Evolutionary conservation across 2,113 vertebrate genomes (phyloP).

Genomic region (Nanger granti): DNA sequence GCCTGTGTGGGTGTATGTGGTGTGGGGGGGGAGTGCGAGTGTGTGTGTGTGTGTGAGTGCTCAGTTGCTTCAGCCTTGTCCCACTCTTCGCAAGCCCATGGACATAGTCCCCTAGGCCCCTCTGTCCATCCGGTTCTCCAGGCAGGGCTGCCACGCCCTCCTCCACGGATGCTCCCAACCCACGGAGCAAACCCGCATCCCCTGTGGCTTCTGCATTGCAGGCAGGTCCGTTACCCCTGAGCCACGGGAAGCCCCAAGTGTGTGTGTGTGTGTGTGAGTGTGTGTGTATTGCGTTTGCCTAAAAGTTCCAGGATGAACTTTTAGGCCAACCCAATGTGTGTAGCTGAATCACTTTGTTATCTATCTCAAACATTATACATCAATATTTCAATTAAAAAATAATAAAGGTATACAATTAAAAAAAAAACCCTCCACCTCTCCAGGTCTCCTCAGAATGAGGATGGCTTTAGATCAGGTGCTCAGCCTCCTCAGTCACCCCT

Average conservation of each 20-base stretch:
- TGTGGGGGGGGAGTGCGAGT: too few relatives aligned
- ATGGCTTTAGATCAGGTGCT: background rate
- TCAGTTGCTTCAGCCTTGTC: background rate
- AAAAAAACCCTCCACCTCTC: background rate
- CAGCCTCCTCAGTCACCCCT: too few relatives aligned
- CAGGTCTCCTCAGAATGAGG: background rate
- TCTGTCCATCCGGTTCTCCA: background rate
- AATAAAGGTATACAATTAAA: background rate
- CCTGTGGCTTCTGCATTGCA: background rate
- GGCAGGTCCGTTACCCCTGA: background rate
- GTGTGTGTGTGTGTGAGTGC: background rate
- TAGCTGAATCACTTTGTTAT: background rate
- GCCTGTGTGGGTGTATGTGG: accelerated
- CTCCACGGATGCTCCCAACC: background rate
- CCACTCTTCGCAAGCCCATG: background rate
- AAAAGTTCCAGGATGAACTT: background rate
- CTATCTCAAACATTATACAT: background rate
- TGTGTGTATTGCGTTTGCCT: background rate
- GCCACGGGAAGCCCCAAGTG: background rate
- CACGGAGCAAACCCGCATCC: background rate
- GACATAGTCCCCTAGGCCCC: background rate
- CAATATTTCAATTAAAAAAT: background rate
- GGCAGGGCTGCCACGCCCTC: background rate
- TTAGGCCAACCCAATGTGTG: background rate
- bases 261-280: background rate